Evolutionary conservation across 2,113 vertebrate species (phyloP), one percentile per base, ranked within the genome.

Genomic region (Tachysurus fulvidraco): DNA sequence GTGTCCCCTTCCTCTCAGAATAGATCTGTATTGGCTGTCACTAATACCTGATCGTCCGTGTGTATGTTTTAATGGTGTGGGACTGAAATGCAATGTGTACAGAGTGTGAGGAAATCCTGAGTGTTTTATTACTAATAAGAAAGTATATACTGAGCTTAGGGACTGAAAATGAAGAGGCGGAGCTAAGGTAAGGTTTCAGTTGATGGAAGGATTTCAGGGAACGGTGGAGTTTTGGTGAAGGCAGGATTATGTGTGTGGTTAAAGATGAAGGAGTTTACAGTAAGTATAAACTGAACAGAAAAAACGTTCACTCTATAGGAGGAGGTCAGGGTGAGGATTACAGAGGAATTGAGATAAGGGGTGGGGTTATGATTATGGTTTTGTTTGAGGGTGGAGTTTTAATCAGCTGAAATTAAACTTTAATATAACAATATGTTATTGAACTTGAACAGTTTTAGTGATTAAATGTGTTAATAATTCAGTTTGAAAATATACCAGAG

Each of bases 1-100:
- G 62, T 85, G 44, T 89, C 67, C 82, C 84, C 79, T 81, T 81
- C 57, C 30, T 44, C 79, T 30, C 36, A 81, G 57, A 81, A 62
- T 62, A 81, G 36, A 36, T 81, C 79, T 5, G 13, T 44, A 81
- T 36, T 81, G 30, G 11, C 21, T n/a, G 73, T 62, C 59, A 9
- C 59, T 64, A 14, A 82, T 52, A 50, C 30, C 13, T 16, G 77
- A 25, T 21, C 54, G 74, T 77, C 21, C 28, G 44, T n/a, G 21
- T 64, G 60, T n/a, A 25, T 28, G 62, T 64, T 23, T 62, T 54
- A 54, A 54, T 54, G 12, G 12, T 55, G 54, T 16, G 14, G 62
- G 25, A n/a, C 3, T 64, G 11, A 28, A 67, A 13, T 30, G 28
- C 64, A 17, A 30, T 73, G 69, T 73, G 4, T 21, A 73, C 36